Evolutionary conservation across 2,888 invertebrate genomes (phyloP).

Genomic region (Amitus sp.): DNA sequence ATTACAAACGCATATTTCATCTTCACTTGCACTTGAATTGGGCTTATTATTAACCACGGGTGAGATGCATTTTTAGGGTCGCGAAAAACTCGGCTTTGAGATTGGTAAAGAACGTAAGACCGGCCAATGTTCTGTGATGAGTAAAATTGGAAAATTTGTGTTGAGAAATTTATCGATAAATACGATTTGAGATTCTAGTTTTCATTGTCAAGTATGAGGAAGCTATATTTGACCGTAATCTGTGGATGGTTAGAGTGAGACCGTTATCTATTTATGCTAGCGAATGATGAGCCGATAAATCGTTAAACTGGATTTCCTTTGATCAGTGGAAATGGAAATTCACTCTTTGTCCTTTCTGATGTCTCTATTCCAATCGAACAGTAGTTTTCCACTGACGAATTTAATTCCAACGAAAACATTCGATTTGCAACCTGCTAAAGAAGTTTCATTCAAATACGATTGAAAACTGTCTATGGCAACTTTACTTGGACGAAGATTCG

Average conservation of each 20-base stretch:
- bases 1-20: conserved; percentile 42
- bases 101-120: neutral
- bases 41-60: conserved; percentile 18
- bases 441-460: conserved; percentile 28
- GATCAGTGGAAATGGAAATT: no score
- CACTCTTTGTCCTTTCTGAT: conserved; percentile 22
- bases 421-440: conserved; percentile 17
- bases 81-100: neutral
- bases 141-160: no score
- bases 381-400: conserved; percentile 23
- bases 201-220: no score
- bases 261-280: neutral
- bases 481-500: conserved; percentile 23
- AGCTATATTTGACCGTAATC: no score
- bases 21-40: conserved; percentile 17
- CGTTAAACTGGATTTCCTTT: conserved; percentile 2
- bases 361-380: neutral
- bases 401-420: conserved; percentile 35
- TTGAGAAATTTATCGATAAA: no score
- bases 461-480: conserved; percentile 23
- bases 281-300: neutral
- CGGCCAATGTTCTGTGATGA: neutral
- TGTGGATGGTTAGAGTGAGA: no score
- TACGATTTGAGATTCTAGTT: no score
- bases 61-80: neutral